Evolutionary conservation across 2,797 vertebrate species (phyloP), one percentile per base, ranked within the genome.

Genomic region (Brotula barbata): DNA sequence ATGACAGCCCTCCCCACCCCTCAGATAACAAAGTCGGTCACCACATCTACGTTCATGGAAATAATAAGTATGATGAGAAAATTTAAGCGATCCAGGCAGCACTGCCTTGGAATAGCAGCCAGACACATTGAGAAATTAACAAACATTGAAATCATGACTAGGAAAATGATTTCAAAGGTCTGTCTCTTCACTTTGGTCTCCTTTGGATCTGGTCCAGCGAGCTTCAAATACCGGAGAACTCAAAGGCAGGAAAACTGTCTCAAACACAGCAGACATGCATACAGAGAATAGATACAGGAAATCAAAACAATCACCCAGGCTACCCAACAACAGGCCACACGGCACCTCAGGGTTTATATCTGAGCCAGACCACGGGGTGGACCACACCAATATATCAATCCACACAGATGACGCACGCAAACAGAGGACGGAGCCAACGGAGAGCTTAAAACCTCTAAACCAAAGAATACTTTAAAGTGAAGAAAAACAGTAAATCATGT

Each of bases 291-390:
- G 7, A 59, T 13, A 16, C 72, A 71, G 16, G 42, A 78, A 3
- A 17, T n/a, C 33, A 78, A 49, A 7, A 6, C n/a, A 17, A 23
- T 12, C 7, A 61, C 12, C 68, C 71, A 70, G 33, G 2, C 20
- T 36, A 51, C 52, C 21, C 22, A 58, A 8, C 41, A 53, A 37
- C 54, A 63, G 59, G n/a, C 42, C 49, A 63, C 19, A 41, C n/a
- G 68, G 66, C 77, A 75, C 11, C 71, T 62, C 25, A 83, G 46
- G 34, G 41, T 68, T 75, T 83, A 14, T 45, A 62, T 1, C 4
- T 14, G 1, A 83, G 66, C 16, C 61, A 78, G 12, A 61, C 3
- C 16, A 80, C 43, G 0, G 77, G 77, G 40, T 67, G 64, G 15
- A 73, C n/a, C 0, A 76, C 75, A 2, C 60, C 72, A 1, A 59